Evolutionary conservation across 2,888 invertebrate species (phyloP).

Genomic region (Habrosyne pyritoides): DNA sequence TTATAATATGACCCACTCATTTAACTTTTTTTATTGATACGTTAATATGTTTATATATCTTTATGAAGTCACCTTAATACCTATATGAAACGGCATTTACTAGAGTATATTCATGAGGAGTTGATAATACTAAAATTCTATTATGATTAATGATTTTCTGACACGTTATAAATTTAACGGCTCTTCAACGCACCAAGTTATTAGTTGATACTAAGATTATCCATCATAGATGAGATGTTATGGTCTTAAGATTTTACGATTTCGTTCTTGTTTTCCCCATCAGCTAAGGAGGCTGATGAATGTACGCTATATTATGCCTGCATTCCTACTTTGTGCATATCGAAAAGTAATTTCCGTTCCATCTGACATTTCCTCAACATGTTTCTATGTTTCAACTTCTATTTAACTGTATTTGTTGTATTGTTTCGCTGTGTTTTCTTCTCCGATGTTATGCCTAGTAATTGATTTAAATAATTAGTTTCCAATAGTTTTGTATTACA

Average conservation of each 20-base stretch:
- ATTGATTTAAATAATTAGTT: too few relatives aligned
- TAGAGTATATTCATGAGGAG: conserved; percentile 19
- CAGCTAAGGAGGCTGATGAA: neutral
- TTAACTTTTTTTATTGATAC: too few relatives aligned
- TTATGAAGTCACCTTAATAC: too few relatives aligned
- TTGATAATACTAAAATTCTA: conserved; percentile 20
- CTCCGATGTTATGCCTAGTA: neutral
- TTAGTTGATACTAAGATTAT: conserved; percentile 25
- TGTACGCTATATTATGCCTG: neutral
- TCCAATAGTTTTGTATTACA: neutral
- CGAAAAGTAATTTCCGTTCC: neutral
- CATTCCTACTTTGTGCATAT: neutral
- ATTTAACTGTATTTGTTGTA: neutral
- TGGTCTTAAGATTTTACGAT: conserved; percentile 9
- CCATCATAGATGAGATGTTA: conserved; percentile 5
- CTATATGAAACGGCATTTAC: neutral
- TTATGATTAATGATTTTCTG: conserved; percentile 25
- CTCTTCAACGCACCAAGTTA: conserved; percentile 20
- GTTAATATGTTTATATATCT: too few relatives aligned
- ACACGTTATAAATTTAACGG: conserved; percentile 28
- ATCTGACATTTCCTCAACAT: neutral
- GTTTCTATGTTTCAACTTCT: neutral
- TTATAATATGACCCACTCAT: too few relatives aligned
- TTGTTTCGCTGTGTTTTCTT: neutral
- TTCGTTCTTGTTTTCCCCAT: conserved; percentile 7